These are phyloP conservation scores for Philaethria dido DNA, from an alignment of 2,888 invertebrate species.

Conservation along the genomic window DNA sequence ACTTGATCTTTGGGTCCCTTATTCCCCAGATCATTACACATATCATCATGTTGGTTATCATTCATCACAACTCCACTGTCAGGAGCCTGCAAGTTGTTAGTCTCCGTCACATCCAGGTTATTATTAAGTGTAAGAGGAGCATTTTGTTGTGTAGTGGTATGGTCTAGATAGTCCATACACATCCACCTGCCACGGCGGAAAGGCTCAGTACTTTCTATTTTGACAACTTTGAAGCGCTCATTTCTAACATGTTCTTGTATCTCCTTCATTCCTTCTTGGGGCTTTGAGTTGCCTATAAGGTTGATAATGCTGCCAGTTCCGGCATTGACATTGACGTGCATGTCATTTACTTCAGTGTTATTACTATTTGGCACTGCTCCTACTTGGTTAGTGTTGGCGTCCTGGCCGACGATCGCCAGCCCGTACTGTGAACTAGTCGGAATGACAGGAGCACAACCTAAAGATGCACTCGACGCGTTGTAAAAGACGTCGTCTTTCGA, in stretches of 20 bases:
- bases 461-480: conserved; percentile 88
- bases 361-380: conserved; percentile 82
- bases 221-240: conserved; percentile 96
- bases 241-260: conserved; percentile 90
- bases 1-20: conserved; percentile 80
- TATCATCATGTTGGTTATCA: conserved; percentile 80
- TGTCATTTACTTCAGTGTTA: conserved; percentile 82
- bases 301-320: conserved; percentile 85
- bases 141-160: conserved; percentile 85
- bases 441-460: conserved; percentile 91
- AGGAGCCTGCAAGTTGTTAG: conserved; percentile 71
- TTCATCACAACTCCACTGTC: conserved; percentile 81
- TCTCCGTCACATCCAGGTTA: conserved; percentile 75
- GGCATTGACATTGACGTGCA: conserved; percentile 86
- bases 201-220: conserved; percentile 97
- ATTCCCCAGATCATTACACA: conserved; percentile 75
- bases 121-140: conserved; percentile 78
- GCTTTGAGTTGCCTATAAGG: conserved; percentile 81
- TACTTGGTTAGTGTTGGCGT: conserved; percentile 73
- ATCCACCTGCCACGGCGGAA: conserved; percentile 96
- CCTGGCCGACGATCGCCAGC: conserved; percentile 89
- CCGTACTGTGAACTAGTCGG: conserved; percentile 93
- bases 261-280: conserved; percentile 83
- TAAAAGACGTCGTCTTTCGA: conserved; percentile 93
- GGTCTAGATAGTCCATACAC: conserved; percentile 97